Base-by-base conservation (phyloP, 2,113 vertebrate species). In the Eptatretus burgeri region DNA sequence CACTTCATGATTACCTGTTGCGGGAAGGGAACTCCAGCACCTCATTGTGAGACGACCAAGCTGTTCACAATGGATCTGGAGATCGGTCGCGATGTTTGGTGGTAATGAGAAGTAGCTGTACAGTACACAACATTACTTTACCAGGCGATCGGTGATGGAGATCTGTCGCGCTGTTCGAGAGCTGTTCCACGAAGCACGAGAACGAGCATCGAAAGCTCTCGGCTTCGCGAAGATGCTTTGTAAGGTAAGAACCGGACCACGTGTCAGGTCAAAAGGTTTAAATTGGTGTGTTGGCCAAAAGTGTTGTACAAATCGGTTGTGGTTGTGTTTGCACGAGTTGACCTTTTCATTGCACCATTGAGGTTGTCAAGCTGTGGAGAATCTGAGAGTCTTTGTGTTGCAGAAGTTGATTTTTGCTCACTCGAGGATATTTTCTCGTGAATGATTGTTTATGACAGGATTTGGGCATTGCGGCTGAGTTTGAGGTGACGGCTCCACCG, bases 181-280 rank as follows among this genome's bases (percentile, higher is more conserved):
- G 66, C 79, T 98, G 52, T 98, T 94, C 68, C 89, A 98, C 2
- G 91, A 98, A 72, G 91, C 89, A 66, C 77, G 91, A 67, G 91
- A 95, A 63, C 75, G 89, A 64, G 91, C 91, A 2, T 98, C 91
- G 63, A 98, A 98, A 72, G 89, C 87, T 1, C 78, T 98, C 66
- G 89, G 91, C 11, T 98, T 98, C 73, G 87, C 91, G 66, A 98
- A 98, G 70, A 95, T 95, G 86, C 74, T 98, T 53, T 83, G 89
- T 63, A 98, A 98, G 80, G 91, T 95, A 41, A 41, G 27, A 41
- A 41, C 27, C 7, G 27, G 27, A 41, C 27, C 27, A 41, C 27
- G 27, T 41, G 27, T 41, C 27, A 41, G 27, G 27, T 41, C 27
- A 41, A 41, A 41, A 41, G 27, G 27, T 41, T 41, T 3, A 41